Base-by-base conservation (phyloP, 2,888 invertebrate species). In the Cabera pusaria region DNA sequence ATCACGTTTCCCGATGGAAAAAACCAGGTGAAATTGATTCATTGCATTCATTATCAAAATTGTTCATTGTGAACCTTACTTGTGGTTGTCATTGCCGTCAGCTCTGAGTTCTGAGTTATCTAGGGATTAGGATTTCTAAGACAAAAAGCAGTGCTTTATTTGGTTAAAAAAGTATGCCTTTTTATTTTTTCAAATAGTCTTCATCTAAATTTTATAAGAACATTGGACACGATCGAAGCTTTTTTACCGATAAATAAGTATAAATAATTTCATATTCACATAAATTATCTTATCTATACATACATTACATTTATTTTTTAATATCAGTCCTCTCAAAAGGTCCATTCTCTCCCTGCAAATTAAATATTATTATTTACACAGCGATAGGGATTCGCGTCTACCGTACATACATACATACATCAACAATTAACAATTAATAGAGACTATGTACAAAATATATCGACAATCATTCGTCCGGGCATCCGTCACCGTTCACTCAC, bases 311-410 rank as follows among this genome's bases (percentile, higher is more conserved):
- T 86, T 84, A 85, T 82, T 81, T 81, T 84, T 84, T 84, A 81
- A 87, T 86, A 88, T 88, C 88, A 88, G 88, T 88, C 88, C 88
- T 87, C 87, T 85, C 87, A 87, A 86, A 88, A 88, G 88, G 87
- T 88, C 86, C 87, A 84, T 83, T 86, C 85, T 83, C 86, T 87
- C 87, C 87, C 87, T 85, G 88, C 88, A 86, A 88, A 88, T 85
- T 81, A 87, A 87, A 86, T 68, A 80, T 76, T 75, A 84, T 72
- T 88, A 88, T 88, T 86, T 88, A 88, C 88, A 88, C 66, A 82
- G 87, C 86, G 86, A 86, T 87, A 87, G 87, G 87, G 87, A 84
- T 87, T 84, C 86, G 86, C 87, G 64, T 75, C 87, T 87, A 86
- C 86, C 86, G 71, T 84, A 86, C 87, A 78, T 83, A 86, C 87